phyloP scores from a whole-genome alignment of 2,888 invertebrate genomes.

The Nesidiocoris tenuis region DNA sequence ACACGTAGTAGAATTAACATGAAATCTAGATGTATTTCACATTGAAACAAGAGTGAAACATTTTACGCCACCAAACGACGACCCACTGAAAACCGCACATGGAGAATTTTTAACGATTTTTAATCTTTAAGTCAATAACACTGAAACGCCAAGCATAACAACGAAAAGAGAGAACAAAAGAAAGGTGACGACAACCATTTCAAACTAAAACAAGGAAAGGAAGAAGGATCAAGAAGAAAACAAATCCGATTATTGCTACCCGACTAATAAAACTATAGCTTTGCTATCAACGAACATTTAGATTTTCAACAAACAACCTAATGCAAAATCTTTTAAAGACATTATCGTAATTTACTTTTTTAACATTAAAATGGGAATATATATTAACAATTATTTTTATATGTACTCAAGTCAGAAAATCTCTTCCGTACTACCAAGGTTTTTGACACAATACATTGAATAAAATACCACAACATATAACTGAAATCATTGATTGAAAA shows the following conservation, averaged over 20 bases:
- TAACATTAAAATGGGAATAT: slow-evolving; percentile 22
- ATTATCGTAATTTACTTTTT: not conserved
- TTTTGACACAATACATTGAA: slow-evolving; percentile 24
- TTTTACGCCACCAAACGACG: not conserved
- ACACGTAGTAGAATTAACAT: not conserved
- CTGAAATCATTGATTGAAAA: slow-evolving; percentile 18
- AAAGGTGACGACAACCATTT: not conserved
- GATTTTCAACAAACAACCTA: slow-evolving; percentile 42
- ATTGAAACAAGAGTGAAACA: not conserved
- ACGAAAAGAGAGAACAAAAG: not conserved
- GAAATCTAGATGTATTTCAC: not conserved
- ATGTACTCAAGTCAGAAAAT: not conserved
- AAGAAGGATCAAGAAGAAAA: slow-evolving; percentile 21
- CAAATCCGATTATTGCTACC: slow-evolving; percentile 25
- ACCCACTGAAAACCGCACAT: not conserved
- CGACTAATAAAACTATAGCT: slow-evolving; percentile 42
- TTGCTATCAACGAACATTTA: slow-evolving; percentile 43
- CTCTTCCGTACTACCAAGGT: not conserved
- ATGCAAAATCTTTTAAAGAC: not conserved
- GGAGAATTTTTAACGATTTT: not conserved
- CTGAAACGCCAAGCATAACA: not conserved
- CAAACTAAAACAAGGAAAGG: not conserved
- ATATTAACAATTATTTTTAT: not conserved
- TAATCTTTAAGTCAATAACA: not conserved
- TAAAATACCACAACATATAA: slow-evolving; percentile 36